These are phyloP conservation scores for Zapornia atra DNA, from an alignment of 2,113 vertebrate species.

Conservation along the genomic window DNA sequence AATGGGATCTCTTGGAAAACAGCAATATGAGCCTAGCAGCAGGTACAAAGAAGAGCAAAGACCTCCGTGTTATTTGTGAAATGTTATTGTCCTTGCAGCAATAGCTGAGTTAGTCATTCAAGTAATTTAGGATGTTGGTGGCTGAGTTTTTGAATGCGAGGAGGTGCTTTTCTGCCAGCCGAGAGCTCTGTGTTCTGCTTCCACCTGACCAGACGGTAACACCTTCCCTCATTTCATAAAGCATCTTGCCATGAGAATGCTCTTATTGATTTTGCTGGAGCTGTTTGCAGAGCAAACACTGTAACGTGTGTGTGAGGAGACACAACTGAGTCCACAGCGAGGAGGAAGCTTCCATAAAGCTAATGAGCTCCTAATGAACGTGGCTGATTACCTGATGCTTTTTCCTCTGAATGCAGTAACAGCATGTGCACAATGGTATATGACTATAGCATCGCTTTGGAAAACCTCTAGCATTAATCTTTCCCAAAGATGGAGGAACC, in stretches of 20 bases:
- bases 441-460: background rate
- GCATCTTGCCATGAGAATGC: background rate
- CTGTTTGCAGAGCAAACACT: background rate
- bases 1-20: conserved; percentile 5
- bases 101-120: background rate
- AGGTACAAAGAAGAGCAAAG: background rate
- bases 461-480: background rate
- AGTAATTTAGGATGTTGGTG: background rate
- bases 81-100: background rate
- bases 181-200: background rate
- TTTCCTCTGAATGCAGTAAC: background rate
- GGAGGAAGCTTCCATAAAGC: background rate
- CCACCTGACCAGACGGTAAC: background rate
- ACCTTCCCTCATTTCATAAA: background rate
- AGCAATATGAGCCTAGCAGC: background rate
- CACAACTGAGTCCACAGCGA: background rate
- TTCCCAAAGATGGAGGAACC: background rate
- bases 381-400: background rate
- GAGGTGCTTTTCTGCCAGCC: background rate
- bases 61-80: background rate
- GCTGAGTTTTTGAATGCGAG: background rate
- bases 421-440: rapidly evolving
- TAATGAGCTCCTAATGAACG: background rate
- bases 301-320: background rate
- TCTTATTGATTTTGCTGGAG: background rate